Percentiles rank a stretch among this genome's conserved stretches.
These are phyloP conservation scores for Paradisaea rubra DNA, from an alignment of 2,113 vertebrate genomes.

Conservation along the genomic window DNA sequence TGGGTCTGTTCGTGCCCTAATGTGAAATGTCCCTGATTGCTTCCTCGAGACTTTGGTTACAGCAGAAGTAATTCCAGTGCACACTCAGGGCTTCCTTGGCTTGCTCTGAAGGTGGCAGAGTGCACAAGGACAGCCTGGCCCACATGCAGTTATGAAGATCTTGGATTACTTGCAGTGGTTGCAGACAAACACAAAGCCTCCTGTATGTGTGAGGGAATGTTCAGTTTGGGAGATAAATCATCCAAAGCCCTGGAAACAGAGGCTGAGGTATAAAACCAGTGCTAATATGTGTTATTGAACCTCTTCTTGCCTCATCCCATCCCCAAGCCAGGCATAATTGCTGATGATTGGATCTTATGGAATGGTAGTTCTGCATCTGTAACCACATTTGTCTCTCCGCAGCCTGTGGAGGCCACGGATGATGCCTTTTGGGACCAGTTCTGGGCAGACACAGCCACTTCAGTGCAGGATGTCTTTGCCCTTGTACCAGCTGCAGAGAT, in stretches of 20 bases:
- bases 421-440: conserved; percentile 99
- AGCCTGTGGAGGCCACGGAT: conserved; percentile 97
- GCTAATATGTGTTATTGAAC: background rate
- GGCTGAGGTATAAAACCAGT: background rate
- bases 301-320: background rate
- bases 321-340: background rate
- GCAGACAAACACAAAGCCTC: background rate
- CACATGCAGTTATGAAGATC: rapidly evolving
- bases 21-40: background rate
- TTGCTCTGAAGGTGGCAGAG: background rate
- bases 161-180: background rate
- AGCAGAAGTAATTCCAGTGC: background rate
- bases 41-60: background rate
- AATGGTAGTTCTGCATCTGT: background rate
- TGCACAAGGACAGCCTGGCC: background rate
- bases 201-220: background rate
- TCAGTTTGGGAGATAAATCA: background rate
- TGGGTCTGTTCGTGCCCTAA: background rate
- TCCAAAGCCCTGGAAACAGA: background rate
- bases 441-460: conserved; percentile 93
- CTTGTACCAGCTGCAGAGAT: conserved; percentile 97
- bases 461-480: conserved; percentile 96
- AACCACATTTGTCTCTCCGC: background rate
- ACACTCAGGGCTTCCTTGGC: background rate
- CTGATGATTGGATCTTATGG: background rate